Conservation (phyloP, 2,888 invertebrate species). For the Aphelenchoides bicaudatus region DNA sequence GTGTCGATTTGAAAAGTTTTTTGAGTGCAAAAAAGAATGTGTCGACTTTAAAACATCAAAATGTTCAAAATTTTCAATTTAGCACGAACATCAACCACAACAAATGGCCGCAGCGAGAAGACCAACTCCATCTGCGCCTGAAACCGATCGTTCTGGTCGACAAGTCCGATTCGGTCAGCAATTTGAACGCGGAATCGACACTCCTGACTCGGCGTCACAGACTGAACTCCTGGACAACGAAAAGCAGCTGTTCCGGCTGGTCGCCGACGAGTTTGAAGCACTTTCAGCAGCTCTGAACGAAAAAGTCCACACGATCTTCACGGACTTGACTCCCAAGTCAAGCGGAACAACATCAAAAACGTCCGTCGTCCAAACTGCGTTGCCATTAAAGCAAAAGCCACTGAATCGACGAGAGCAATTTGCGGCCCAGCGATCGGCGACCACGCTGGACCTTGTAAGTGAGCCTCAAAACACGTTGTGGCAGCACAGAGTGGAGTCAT, state of each 20-base stretch:
- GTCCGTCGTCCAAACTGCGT: constrained; percentile 27
- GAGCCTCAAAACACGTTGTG: constrained; percentile 8
- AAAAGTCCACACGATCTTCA: constrained; percentile 41
- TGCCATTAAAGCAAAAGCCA: constrained; percentile 27
- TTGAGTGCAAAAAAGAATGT: too few relatives aligned
- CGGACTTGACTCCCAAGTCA: background rate
- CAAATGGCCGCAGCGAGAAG: background rate
- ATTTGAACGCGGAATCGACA: too few relatives aligned
- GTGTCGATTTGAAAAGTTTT: too few relatives aligned
- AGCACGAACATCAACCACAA: background rate
- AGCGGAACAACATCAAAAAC: constrained; percentile 22
- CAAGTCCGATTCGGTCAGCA: constrained; percentile 1
- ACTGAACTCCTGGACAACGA: constrained; percentile 47
- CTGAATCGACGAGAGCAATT: background rate
- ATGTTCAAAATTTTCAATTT: too few relatives aligned
- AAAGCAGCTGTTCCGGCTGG: constrained; percentile 45
- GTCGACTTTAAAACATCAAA: too few relatives aligned
- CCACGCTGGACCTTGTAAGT: too few relatives aligned
- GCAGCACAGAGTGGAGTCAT: constrained; percentile 21
- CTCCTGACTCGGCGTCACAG: background rate
- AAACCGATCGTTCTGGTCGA: background rate
- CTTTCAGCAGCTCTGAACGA: constrained; percentile 39
- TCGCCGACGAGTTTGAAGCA: constrained; percentile 38
- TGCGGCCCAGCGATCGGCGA: constrained; percentile 26
- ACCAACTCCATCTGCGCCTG: background rate